Evolutionary conservation across 2,888 invertebrate genomes (phyloP).

Genomic region (Onthophagus sagittarius): DNA sequence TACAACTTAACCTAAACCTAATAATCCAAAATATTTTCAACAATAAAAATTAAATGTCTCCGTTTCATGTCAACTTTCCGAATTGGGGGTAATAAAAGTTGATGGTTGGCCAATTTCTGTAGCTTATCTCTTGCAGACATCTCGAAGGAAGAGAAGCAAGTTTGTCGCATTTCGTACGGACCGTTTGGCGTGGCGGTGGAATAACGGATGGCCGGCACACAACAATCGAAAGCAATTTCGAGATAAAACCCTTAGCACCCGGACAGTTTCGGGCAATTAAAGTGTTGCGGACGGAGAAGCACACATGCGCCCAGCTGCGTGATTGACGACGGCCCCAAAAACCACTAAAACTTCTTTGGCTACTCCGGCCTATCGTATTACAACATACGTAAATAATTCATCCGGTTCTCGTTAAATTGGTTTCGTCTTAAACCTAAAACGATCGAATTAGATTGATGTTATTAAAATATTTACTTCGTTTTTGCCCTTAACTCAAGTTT

Average conservation of each 20-base stretch:
- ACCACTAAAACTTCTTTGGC: neutral
- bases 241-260: conserved; percentile 17
- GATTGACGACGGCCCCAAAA: neutral
- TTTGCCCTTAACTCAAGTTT: neutral
- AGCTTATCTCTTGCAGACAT: conserved; percentile 8
- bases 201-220: conserved; percentile 6
- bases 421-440: neutral
- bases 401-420: neutral
- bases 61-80: neutral
- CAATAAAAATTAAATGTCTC: neutral
- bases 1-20: too few relatives aligned
- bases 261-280: neutral
- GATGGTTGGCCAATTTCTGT: neutral
- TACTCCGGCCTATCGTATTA: neutral
- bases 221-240: conserved; percentile 18
- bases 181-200: conserved; percentile 4
- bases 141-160: neutral
- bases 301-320: neutral
- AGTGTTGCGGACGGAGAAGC: neutral
- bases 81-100: neutral
- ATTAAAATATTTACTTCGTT: neutral
- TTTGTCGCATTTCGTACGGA: conserved; percentile 9
- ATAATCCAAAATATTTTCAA: too few relatives aligned
- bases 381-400: neutral
- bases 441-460: too few relatives aligned